These are phyloP conservation scores for Drosophila ochracea DNA, from an alignment of 2,888 invertebrate species.

Conservation along the genomic window DNA sequence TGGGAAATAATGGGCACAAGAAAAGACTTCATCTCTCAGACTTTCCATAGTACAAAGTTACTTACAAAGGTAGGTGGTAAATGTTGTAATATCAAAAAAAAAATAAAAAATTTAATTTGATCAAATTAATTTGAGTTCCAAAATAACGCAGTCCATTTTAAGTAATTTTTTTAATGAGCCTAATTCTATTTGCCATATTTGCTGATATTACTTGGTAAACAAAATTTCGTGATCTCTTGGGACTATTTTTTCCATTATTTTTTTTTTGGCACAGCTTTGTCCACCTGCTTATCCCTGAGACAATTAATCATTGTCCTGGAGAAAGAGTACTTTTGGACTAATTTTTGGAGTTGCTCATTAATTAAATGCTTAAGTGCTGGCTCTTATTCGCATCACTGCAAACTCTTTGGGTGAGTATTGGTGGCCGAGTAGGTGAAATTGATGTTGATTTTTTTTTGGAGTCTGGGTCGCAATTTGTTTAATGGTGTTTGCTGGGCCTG, in stretches of 20 bases:
- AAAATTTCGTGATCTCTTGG: not conserved
- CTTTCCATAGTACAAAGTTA: not conserved
- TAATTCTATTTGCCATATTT: not conserved
- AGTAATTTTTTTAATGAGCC: not conserved
- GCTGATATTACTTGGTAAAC: not conserved
- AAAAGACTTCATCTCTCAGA: not conserved
- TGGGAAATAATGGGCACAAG: not conserved
- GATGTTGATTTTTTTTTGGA: constrained; percentile 16
- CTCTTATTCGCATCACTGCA: constrained; percentile 4
- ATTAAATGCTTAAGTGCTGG: constrained; percentile 20
- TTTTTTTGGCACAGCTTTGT: not conserved
- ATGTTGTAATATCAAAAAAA: not conserved
- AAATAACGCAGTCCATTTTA: not conserved
- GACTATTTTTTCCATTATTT: not conserved
- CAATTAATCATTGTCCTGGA: constrained; percentile 50
- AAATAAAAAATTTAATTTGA: not conserved
- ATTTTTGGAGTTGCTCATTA: constrained; percentile 33
- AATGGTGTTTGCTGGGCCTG: constrained; percentile 52
- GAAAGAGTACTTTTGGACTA: not conserved
- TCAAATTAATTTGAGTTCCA: not conserved
- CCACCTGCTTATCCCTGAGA: constrained; percentile 4
- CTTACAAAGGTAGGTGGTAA: not conserved
- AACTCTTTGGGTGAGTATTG: not conserved
- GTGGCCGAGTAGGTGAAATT: not conserved
- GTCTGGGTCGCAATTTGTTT: constrained; percentile 55